These are phyloP conservation scores for Platichthys flesus DNA, from an alignment of 2,113 vertebrate species.

Conservation along the genomic window DNA sequence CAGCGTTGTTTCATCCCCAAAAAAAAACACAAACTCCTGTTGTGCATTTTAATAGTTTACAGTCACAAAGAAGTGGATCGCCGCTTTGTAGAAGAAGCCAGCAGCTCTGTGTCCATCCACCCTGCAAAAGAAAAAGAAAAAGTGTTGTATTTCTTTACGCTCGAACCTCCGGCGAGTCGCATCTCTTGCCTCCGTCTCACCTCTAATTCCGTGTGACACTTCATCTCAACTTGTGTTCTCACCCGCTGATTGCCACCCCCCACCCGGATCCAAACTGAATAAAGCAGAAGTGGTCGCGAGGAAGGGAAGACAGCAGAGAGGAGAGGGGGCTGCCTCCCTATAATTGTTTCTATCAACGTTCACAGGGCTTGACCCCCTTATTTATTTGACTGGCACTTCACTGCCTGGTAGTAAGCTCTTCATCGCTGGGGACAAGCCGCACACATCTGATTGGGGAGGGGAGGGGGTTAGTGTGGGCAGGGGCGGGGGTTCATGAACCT, in stretches of 20 bases:
- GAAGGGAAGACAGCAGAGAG: constrained; percentile 18
- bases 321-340: constrained; percentile 8
- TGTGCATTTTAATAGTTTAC: neutral
- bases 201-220: constrained; percentile 53
- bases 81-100: neutral
- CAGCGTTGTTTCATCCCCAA: neutral
- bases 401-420: constrained; percentile 73
- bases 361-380: constrained; percentile 62
- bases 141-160: neutral
- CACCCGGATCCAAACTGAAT: constrained; percentile 34
- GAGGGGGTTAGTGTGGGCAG: neutral
- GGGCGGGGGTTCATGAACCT: constrained; percentile 63
- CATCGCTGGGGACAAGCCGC: neutral
- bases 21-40: neutral
- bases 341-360: constrained; percentile 73
- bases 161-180: neutral
- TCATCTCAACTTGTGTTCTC: constrained; percentile 52
- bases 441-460: constrained; percentile 27
- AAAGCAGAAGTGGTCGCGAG: constrained; percentile 18
- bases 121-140: neutral
- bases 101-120: neutral
- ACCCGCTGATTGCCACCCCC: constrained; percentile 43
- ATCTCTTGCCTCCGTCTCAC: constrained; percentile 28
- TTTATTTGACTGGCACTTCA: constrained; percentile 71
- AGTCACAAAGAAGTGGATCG: neutral